phyloP scores from a whole-genome alignment of 2,888 invertebrate genomes.

The Rhingia rostrata region DNA sequence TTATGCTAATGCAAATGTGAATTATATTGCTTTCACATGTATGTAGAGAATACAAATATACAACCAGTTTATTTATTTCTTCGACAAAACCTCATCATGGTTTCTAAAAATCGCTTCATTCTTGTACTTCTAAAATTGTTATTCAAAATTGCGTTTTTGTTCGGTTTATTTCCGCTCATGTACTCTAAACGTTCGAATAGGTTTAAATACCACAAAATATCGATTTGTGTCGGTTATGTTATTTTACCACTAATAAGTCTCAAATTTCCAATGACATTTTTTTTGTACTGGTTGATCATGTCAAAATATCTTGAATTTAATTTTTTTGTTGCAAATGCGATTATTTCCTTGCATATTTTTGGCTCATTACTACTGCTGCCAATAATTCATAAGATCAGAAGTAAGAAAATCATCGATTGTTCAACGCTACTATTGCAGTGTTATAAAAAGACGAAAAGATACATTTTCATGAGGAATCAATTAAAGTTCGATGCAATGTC shows the following conservation, averaged over 20 bases:
- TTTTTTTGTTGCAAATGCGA: not conserved
- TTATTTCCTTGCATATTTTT: not conserved
- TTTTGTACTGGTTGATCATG: not conserved
- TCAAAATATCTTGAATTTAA: not conserved
- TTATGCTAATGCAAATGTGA: no score
- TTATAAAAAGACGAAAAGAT: not conserved
- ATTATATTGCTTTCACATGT: no score
- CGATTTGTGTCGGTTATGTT: not conserved
- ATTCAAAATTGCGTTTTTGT: not conserved
- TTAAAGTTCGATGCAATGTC: conserved; percentile 21
- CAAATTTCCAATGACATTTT: not conserved
- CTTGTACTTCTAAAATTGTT: not conserved
- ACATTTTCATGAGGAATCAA: conserved; percentile 3
- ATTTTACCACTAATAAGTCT: not conserved
- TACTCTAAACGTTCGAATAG: not conserved
- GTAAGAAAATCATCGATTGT: not conserved
- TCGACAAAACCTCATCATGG: not conserved
- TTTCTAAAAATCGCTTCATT: conserved; percentile 6
- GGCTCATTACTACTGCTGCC: not conserved
- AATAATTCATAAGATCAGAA: not conserved
- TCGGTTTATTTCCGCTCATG: conserved; percentile 26
- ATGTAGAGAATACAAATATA: not conserved
- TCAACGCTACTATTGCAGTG: not conserved
- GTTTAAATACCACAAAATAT: not conserved
- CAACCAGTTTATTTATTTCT: not conserved